Evolutionary conservation across 2,888 invertebrate genomes (phyloP).

Genomic region (Falcaria lacertinaria): DNA sequence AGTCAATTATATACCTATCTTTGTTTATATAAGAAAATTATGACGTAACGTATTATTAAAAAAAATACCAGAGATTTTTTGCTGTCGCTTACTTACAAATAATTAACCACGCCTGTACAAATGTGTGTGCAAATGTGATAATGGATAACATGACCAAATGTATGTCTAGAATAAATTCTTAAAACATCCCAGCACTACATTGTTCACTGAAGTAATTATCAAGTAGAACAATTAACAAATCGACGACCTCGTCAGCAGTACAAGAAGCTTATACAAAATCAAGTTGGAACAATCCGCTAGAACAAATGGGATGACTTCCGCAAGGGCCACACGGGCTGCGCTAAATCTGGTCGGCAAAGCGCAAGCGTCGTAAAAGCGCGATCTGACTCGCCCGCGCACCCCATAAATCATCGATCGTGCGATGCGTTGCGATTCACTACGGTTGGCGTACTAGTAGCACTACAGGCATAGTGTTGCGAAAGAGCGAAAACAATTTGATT

Average conservation of each 20-base stretch:
- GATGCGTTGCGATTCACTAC: conserved; percentile 58
- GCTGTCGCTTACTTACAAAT: too few relatives aligned
- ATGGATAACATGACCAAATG: too few relatives aligned
- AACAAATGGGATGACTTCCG: conserved; percentile 39
- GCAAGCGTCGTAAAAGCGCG: conserved; percentile 50
- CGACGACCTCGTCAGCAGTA: conserved; percentile 26
- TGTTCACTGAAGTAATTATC: neutral
- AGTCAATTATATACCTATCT: too few relatives aligned
- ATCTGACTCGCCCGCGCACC: conserved; percentile 53
- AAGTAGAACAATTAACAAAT: neutral
- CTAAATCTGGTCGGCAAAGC: conserved; percentile 46
- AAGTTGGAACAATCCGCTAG: conserved; percentile 43
- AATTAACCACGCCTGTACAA: too few relatives aligned
- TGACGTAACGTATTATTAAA: too few relatives aligned
- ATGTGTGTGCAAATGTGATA: too few relatives aligned
- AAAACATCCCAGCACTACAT: too few relatives aligned
- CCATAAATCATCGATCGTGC: conserved; percentile 64
- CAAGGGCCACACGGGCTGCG: conserved; percentile 48
- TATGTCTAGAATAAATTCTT: too few relatives aligned
- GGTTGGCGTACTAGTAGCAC: conserved; percentile 26
- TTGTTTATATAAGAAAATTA: too few relatives aligned
- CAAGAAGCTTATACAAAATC: conserved; percentile 47
- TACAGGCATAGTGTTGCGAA: neutral
- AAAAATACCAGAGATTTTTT: too few relatives aligned
- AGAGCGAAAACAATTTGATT: neutral